These are phyloP conservation scores for Gila robusta DNA, from an alignment of 2,797 vertebrate genomes.

Conservation along the genomic window DNA sequence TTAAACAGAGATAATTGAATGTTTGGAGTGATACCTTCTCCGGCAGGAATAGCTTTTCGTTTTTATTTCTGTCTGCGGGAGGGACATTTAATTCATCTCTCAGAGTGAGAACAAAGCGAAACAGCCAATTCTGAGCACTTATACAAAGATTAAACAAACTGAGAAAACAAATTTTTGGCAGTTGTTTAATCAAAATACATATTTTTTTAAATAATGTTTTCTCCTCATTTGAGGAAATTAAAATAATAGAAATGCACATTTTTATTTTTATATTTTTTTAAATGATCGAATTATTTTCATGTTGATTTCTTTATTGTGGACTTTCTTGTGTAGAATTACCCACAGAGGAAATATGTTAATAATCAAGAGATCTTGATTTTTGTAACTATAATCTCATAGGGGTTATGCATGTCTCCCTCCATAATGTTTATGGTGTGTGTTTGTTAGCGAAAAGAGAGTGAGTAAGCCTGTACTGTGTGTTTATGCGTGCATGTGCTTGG, in stretches of 20 bases:
- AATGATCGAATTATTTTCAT: not conserved
- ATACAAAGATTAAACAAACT: constrained; percentile 1
- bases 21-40: constrained; percentile 42
- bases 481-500: not conserved
- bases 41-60: constrained; percentile 32
- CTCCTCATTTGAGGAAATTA: not conserved
- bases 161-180: not conserved
- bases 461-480: constrained; percentile 46
- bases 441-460: not conserved
- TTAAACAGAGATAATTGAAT: constrained; percentile 70
- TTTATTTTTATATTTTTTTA: not conserved
- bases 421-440: not conserved
- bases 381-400: not conserved
- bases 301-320: not conserved
- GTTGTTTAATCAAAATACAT: not conserved
- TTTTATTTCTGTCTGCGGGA: constrained; percentile 38
- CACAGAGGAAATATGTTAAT: not conserved
- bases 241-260: not conserved
- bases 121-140: constrained; percentile 3
- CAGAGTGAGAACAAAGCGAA: constrained; percentile 27
- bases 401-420: not conserved
- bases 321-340: not conserved
- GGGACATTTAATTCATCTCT: constrained; percentile 27
- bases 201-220: not conserved
- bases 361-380: not conserved